Conservation (phyloP, 2,113 vertebrate genomes). For the Ciconia maguari region DNA sequence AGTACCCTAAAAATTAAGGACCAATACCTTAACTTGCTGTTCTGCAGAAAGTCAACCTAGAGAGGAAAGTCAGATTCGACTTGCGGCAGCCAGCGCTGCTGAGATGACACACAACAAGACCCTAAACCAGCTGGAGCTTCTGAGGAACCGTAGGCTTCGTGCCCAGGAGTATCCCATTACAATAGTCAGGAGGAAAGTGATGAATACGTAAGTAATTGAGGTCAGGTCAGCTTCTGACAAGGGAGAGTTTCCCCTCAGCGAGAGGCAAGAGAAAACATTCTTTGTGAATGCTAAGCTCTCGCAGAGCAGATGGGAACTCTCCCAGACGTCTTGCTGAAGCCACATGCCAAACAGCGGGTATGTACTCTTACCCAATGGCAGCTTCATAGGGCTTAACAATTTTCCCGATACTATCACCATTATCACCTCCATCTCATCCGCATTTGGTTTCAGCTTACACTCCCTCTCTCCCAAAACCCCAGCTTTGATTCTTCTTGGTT, state of each 20-base stretch:
- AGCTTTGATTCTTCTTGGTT: not conserved
- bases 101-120: not conserved
- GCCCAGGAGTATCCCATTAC: not conserved
- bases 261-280: slow-evolving; percentile 4
- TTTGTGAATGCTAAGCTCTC: not conserved
- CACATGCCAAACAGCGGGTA: not conserved
- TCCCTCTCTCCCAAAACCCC: not conserved
- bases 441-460: not conserved
- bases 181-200: slow-evolving; percentile 20
- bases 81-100: not conserved
- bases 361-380: not conserved
- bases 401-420: not conserved
- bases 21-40: not conserved
- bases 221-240: slow-evolving; percentile 26
- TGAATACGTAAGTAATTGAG: slow-evolving; percentile 33
- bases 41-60: not conserved
- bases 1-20: not conserved
- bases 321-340: not conserved
- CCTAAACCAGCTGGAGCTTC: slow-evolving; percentile 8
- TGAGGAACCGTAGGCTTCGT: not conserved
- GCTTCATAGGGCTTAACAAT: not conserved
- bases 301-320: not conserved
- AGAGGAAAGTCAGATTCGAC: not conserved
- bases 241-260: not conserved
- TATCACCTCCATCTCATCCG: not conserved